Evolutionary conservation across 2,113 vertebrate species (phyloP).

Genomic region (Suncus etruscus): DNA sequence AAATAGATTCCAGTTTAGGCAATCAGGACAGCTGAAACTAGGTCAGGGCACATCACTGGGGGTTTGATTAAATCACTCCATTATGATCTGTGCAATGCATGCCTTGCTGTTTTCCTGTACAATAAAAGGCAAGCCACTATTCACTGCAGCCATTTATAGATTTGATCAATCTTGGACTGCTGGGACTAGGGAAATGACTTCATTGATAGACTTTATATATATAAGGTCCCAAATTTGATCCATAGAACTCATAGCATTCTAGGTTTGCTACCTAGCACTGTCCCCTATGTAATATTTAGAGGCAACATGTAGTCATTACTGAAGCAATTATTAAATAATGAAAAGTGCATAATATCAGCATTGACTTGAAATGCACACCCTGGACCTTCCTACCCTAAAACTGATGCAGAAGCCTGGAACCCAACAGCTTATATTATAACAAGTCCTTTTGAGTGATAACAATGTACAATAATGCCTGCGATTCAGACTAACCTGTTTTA

Average conservation of each 20-base stretch:
- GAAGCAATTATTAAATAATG: neutral
- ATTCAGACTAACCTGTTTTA: neutral
- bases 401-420: neutral
- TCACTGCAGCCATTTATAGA: neutral
- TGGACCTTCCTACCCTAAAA: neutral
- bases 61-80: neutral
- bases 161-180: neutral
- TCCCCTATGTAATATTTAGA: neutral
- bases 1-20: neutral
- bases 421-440: neutral
- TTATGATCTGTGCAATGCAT: neutral
- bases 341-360: neutral
- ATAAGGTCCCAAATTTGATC: too few species aligned
- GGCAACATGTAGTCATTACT: neutral
- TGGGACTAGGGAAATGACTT: too few species aligned
- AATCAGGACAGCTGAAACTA: neutral
- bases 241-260: too few species aligned
- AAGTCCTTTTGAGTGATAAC: neutral
- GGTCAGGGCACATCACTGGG: neutral
- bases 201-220: too few species aligned
- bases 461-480: neutral
- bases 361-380: neutral
- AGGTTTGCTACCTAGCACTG: neutral
- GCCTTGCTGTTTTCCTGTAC: neutral
- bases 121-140: neutral